phyloP scores from a whole-genome alignment of 1,140 invertebrate species.

The Drosophila murphyi region DNA sequence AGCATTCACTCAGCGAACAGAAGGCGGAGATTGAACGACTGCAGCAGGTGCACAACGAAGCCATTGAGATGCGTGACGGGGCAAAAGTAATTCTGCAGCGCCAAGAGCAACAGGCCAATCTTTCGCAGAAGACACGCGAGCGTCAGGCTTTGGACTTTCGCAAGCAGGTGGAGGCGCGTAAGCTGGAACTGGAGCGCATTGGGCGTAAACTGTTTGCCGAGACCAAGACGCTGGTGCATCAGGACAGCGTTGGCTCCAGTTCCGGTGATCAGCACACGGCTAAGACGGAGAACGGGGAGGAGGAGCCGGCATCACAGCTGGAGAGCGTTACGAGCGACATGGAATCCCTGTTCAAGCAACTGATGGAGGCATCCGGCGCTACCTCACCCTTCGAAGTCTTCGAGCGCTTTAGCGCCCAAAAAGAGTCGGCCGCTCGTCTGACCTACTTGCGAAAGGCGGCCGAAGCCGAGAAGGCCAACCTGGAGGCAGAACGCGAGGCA shows the following conservation, averaged over 20 bases:
- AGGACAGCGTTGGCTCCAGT: conserved; percentile 86
- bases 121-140: conserved; percentile 87
- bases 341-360: conserved; percentile 89
- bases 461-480: conserved; percentile 89
- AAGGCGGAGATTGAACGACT: conserved; percentile 89
- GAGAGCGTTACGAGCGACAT: conserved; percentile 85
- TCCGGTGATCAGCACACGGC: conserved; percentile 85
- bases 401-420: conserved; percentile 89
- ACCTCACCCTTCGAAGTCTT: conserved; percentile 90
- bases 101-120: conserved; percentile 88
- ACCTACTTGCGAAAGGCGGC: conserved; percentile 88
- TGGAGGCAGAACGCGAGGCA: conserved; percentile 89
- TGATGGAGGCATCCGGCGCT: conserved; percentile 91
- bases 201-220: conserved; percentile 89
- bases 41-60: conserved; percentile 88
- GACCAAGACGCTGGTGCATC: conserved; percentile 84
- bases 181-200: conserved; percentile 88
- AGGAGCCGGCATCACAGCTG: conserved; percentile 79
- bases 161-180: conserved; percentile 88
- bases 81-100: conserved; percentile 88
- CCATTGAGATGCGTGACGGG: conserved; percentile 88
- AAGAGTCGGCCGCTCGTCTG: conserved; percentile 87
- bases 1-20: conserved; percentile 88
- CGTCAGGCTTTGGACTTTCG: conserved; percentile 87
- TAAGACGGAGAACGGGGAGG: conserved; percentile 85